phyloP scores from a whole-genome alignment of 2,113 vertebrate genomes.

The Indicator indicator region DNA sequence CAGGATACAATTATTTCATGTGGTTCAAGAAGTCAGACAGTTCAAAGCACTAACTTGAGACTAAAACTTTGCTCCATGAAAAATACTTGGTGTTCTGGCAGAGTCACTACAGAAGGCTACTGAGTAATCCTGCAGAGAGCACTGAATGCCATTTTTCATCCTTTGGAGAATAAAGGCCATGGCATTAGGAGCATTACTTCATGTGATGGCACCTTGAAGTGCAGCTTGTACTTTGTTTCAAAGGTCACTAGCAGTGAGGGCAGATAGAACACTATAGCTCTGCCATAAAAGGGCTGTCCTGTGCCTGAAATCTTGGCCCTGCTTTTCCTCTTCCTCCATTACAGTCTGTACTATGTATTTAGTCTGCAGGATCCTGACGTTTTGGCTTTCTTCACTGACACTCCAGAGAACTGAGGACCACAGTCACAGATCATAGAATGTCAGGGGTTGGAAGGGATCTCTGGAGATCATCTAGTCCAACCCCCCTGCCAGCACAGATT shows the following conservation, averaged over 20 bases:
- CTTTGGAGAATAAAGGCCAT: not conserved
- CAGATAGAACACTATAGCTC: not conserved
- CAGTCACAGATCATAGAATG: too few species aligned
- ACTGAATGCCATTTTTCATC: not conserved
- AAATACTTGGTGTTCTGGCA: not conserved
- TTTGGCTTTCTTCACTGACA: not conserved
- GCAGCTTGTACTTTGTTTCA: not conserved
- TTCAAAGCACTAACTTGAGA: not conserved
- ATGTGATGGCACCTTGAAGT: not conserved
- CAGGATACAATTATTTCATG: not conserved
- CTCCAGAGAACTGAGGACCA: not conserved
- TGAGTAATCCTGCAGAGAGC: not conserved
- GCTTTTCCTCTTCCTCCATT: not conserved
- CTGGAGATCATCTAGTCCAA: too few species aligned
- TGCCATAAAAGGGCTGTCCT: not conserved
- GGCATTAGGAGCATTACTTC: not conserved
- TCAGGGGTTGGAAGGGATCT: too few species aligned
- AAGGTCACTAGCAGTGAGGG: fast-evolving
- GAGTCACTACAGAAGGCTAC: not conserved
- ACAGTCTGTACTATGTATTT: not conserved
- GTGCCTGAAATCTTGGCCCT: not conserved
- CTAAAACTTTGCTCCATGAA: not conserved
- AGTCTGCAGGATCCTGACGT: not conserved
- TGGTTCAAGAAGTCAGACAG: not conserved
- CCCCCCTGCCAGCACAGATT: too few species aligned